Conservation (phyloP, 2,113 vertebrate genomes). For the Anser cygnoides region DNA sequence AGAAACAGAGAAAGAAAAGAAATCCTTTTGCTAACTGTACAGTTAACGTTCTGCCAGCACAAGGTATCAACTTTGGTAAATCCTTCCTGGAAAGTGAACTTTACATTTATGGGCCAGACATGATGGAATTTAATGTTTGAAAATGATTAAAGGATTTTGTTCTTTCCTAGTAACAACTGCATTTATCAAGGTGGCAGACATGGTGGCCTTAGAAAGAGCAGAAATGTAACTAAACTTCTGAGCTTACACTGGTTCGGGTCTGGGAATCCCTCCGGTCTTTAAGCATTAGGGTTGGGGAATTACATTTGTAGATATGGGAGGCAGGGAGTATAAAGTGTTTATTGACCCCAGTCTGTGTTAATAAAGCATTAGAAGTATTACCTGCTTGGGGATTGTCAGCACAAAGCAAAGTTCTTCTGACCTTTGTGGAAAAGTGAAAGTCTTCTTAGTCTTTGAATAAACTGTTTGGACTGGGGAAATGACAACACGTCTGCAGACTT, state of each 20-base stretch:
- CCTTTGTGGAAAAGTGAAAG: slow-evolving; percentile 11
- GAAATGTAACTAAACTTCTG: slow-evolving; percentile 50
- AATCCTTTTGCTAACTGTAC: slow-evolving; percentile 24
- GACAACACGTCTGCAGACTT: neutral
- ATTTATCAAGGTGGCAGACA: slow-evolving; percentile 70
- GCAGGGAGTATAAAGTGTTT: slow-evolving; percentile 63
- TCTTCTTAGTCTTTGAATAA: slow-evolving; percentile 10
- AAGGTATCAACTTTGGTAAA: slow-evolving; percentile 66
- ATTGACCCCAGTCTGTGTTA: slow-evolving; percentile 62
- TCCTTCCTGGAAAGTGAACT: slow-evolving; percentile 74
- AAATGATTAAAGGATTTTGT: slow-evolving; percentile 75
- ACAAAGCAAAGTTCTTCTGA: slow-evolving; percentile 3
- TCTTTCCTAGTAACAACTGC: slow-evolving; percentile 71
- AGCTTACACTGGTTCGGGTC: neutral
- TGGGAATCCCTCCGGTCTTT: slow-evolving; percentile 59
- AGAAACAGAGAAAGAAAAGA: neutral
- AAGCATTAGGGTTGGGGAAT: slow-evolving; percentile 36
- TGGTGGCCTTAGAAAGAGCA: slow-evolving; percentile 60
- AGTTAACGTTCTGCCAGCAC: neutral
- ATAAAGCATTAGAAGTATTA: slow-evolving; percentile 52
- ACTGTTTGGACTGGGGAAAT: slow-evolving; percentile 6
- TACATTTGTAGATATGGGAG: neutral
- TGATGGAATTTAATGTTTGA: slow-evolving; percentile 69
- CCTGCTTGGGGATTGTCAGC: slow-evolving; percentile 45
- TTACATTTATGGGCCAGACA: slow-evolving; percentile 71